A percentile compares a stretch with the other conserved stretches of the same genome.
Conservation (phyloP, 2,113 vertebrate species). For the Paracanthobrama guichenoti region DNA sequence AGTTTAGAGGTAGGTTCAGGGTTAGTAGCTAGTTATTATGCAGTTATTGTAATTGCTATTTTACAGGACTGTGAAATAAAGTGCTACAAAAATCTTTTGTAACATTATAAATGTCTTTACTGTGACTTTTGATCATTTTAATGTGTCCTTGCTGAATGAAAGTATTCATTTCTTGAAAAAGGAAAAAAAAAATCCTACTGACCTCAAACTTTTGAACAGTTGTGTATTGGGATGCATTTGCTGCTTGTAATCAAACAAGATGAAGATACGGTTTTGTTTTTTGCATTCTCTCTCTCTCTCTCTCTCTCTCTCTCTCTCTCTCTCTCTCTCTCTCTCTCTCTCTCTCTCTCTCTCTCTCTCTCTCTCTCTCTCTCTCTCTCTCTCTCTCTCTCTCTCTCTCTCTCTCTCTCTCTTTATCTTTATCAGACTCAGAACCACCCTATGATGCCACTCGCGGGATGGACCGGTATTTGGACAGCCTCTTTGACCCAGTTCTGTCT, state of each 20-base stretch:
- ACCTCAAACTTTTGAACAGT: neutral
- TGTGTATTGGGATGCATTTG: neutral
- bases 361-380: neutral
- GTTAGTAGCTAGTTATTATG: no score
- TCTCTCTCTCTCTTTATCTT: constrained; percentile 3
- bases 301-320: neutral
- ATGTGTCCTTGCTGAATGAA: neutral
- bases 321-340: neutral
- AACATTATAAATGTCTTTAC: no score
- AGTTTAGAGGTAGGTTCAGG: no score
- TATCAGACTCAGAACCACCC: constrained; percentile 67
- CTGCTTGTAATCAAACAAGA: neutral
- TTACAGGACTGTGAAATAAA: no score
- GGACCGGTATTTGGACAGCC: constrained; percentile 93
- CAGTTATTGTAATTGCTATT: no score
- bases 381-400: no score
- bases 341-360: neutral
- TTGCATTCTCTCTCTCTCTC: no score
- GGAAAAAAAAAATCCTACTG: no score
- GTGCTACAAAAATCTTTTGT: no score
- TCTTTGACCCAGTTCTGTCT: constrained; percentile 91
- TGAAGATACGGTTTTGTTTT: neutral
- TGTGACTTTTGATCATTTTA: neutral
- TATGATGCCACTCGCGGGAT: constrained; percentile 74
- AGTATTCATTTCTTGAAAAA: no score